Evolutionary conservation across 2,797 vertebrate species (phyloP).

Genomic region (Spinus pinus): DNA sequence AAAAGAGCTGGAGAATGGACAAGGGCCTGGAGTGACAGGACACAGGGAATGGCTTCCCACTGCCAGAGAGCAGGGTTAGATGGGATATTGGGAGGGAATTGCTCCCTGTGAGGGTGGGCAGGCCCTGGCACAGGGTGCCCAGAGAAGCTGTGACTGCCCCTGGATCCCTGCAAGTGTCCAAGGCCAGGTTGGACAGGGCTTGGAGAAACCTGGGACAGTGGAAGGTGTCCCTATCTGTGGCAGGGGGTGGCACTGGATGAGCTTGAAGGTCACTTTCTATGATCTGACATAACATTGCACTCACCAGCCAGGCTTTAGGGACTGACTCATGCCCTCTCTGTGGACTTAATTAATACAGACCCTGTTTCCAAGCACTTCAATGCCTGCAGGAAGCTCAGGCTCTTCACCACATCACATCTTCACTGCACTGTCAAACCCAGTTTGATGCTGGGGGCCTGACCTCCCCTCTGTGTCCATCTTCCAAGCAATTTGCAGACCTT

Average conservation of each 20-base stretch:
- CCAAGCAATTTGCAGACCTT: not conserved
- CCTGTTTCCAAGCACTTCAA: not conserved
- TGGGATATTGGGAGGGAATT: not conserved
- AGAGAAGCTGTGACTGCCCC: not conserved
- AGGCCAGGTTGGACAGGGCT: rapidly evolving
- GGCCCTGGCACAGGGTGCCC: not conserved
- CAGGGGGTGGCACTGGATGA: not conserved
- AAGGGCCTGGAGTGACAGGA: not conserved
- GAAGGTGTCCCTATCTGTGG: not conserved
- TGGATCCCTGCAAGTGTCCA: not conserved
- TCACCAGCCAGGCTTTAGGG: not conserved
- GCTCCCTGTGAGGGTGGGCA: rapidly evolving
- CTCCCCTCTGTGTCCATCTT: no score
- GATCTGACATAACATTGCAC: not conserved
- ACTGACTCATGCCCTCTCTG: not conserved
- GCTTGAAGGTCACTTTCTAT: not conserved
- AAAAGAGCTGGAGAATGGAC: not conserved
- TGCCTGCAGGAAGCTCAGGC: not conserved
- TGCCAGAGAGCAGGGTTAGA: not conserved
- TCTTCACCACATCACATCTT: not conserved
- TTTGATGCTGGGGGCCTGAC: not conserved
- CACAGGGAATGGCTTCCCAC: not conserved
- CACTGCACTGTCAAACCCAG: not conserved
- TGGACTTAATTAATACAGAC: not conserved
- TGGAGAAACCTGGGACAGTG: not conserved